These are phyloP conservation scores for Aphelocoma coerulescens DNA, from an alignment of 2,113 vertebrate genomes.

Conservation along the genomic window DNA sequence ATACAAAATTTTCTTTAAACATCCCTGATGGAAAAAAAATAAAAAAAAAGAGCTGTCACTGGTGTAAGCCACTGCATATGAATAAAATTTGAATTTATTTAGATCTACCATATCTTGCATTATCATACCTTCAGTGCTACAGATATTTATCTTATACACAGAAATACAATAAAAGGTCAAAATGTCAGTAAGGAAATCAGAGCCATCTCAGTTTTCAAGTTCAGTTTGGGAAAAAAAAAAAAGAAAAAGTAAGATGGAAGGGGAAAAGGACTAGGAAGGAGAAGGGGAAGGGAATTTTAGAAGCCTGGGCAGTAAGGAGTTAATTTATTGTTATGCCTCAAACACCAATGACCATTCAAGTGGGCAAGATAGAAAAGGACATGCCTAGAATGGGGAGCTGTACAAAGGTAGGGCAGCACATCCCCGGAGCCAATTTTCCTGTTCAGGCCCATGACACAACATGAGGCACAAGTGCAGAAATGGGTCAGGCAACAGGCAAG, in stretches of 20 bases:
- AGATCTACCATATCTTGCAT: not conserved
- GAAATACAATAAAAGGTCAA: not conserved
- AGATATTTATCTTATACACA: not conserved
- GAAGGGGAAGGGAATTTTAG: not conserved
- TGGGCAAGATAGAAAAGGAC: not conserved
- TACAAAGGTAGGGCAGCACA: not conserved
- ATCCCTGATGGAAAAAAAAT: not conserved
- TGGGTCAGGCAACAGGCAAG: not conserved
- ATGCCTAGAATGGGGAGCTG: not conserved
- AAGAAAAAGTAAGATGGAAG: not conserved
- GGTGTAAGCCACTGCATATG: not conserved
- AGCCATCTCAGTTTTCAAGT: not conserved
- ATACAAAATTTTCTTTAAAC: not conserved
- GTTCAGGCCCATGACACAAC: not conserved
- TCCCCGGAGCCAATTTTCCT: not conserved
- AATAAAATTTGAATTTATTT: not conserved
- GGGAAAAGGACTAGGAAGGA: not conserved
- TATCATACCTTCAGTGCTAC: not conserved
- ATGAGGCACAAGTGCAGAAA: not conserved
- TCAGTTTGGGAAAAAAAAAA: not conserved
- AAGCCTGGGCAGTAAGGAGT: not conserved
- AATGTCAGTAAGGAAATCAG: not conserved
- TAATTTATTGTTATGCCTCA: not conserved
- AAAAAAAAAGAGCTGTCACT: not conserved
- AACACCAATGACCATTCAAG: accelerated